phyloP scores from a whole-genome alignment of 2,113 vertebrate species.

The Tursiops truncatus region DNA sequence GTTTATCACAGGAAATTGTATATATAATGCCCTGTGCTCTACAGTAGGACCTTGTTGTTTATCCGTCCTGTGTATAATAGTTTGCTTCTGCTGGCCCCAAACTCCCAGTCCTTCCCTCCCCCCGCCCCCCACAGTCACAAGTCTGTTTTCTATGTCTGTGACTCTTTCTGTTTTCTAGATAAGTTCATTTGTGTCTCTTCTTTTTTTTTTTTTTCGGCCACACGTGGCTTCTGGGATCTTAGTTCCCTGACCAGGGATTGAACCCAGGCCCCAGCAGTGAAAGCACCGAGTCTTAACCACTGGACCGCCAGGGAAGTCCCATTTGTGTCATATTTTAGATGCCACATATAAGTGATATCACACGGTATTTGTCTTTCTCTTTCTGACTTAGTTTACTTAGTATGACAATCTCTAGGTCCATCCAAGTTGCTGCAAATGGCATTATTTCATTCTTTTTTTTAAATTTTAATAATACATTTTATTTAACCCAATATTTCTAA shows the following conservation, averaged over 20 bases:
- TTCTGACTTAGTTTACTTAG: neutral
- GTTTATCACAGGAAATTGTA: neutral
- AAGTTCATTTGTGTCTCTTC: neutral
- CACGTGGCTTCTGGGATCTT: too few relatives aligned
- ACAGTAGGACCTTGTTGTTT: neutral
- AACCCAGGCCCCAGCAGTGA: too few relatives aligned
- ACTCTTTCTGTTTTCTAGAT: neutral
- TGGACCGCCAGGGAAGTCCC: too few relatives aligned
- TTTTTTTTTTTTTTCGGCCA: too few relatives aligned
- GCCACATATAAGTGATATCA: neutral
- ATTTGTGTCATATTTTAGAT: neutral
- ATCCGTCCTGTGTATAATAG: neutral
- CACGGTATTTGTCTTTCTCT: neutral
- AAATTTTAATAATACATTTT: constrained; percentile 39
- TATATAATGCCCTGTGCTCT: neutral
- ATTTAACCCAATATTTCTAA: neutral
- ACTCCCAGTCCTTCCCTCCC: neutral
- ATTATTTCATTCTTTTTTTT: neutral
- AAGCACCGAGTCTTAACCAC: too few relatives aligned
- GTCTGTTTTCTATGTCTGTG: neutral
- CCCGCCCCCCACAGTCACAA: neutral
- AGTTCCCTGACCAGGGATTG: too few relatives aligned
- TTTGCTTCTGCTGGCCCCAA: neutral
- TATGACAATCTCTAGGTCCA: neutral
- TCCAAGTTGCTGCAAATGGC: neutral